Conservation (phyloP, 2,113 vertebrate genomes). For the Zeus faber region DNA sequence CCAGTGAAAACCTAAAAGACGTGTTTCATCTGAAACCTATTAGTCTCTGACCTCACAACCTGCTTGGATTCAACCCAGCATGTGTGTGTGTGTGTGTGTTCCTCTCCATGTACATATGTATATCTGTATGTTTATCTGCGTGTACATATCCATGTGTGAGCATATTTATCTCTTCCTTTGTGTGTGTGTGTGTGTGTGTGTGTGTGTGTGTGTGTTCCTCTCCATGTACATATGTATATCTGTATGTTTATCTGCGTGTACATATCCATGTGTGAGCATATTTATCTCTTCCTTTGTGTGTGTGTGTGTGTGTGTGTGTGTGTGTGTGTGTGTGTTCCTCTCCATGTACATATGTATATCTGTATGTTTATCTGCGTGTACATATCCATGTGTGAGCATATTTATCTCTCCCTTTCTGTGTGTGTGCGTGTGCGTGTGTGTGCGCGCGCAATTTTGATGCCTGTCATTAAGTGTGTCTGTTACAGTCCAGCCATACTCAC, state of each 20-base stretch:
- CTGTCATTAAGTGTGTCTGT: neutral
- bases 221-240: no score
- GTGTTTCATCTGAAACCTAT: neutral
- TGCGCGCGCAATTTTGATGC: neutral
- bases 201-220: no score
- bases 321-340: neutral
- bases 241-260: no score
- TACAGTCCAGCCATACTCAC: no score
- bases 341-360: no score
- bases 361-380: neutral
- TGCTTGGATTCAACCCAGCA: neutral
- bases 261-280: no score
- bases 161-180: no score
- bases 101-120: no score
- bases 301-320: neutral
- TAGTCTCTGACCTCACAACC: neutral
- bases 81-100: neutral
- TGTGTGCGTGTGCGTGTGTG: neutral
- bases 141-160: no score
- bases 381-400: neutral
- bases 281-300: no score
- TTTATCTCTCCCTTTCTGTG: neutral
- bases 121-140: no score
- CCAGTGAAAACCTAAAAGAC: neutral
- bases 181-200: no score